Evolutionary conservation across 2,888 invertebrate genomes (phyloP), one percentile per base, ranked within the genome.

Genomic region (Tyria jacobaeae): DNA sequence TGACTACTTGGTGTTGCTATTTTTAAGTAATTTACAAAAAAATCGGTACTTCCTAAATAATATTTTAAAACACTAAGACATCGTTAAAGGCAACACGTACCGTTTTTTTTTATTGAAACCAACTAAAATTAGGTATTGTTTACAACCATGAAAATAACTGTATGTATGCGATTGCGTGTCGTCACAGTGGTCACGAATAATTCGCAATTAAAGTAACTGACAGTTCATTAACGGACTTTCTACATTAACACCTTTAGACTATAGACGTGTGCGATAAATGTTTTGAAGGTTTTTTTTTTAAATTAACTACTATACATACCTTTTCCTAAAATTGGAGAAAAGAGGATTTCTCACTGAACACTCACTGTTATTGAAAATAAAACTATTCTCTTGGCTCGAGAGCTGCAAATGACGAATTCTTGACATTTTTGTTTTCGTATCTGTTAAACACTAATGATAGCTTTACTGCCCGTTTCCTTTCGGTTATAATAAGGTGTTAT

Each of bases 381-480:
- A 54, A 54, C 21, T 25, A 2, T 21, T 0, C 37, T 9, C 39
- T 47, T 55, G 35, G 27, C 35, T 47, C 48, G 24, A 55, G n/a
- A 31, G 25, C 39, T 21, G 14, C 56, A 31, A 59, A 48, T 66
- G 62, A 62, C 61, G 66, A 44, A 66, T 66, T 35, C 17, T 59
- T 63, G 57, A 64, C 57, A 63, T 44, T 44, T 66, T 62, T 54
- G n/a, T 48, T 63, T 53, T 54, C 37, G 55, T 64, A 62, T 68
- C 60, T 65, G 51, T 57, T 57, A 53, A 63, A 48, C 41, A 41
- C 62, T 71, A 47, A 65, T 14, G 60, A 60, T 59, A 25, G 56
- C 62, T 69, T 71, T 72, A 75, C 62, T 50, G 37, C 52, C 17
- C 48, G 34, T 67, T 69, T 74, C 75, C 73, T 64, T 60, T 67